Base-by-base conservation (phyloP, 2,113 vertebrate species). In the Phalacrocorax aristotelis region DNA sequence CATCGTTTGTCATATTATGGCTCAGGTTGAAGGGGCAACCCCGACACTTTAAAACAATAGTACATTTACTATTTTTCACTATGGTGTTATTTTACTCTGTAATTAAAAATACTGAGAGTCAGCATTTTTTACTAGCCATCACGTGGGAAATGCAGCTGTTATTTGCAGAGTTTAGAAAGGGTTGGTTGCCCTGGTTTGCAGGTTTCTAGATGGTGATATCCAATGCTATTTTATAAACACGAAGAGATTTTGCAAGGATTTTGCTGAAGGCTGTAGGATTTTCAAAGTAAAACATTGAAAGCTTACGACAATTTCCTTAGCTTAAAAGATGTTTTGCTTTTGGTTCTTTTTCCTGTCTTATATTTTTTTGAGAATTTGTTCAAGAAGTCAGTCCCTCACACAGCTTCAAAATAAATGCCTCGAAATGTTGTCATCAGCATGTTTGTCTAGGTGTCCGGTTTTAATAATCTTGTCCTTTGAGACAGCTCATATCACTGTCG, bases 261-360 rank as follows among this genome's bases (percentile, higher is more conserved):
- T 93, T 91, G 65, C 88, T 97, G 90, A 96, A 92, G 89, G 74
- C 92, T 94, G 68, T 94, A 87, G 86, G 83, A 93, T 84, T 97
- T 98, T 97, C 70, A 66, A 92, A 98, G 88, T 94, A 95, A 98
- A 97, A 89, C 89, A 89, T 9, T 55, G 51, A 93, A 95, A 95
- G 91, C 96, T 98, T 94, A 92, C 8, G 38, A 83, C 93, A 95
- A 92, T 97, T 98, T 97, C 74, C 79, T 91, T 91, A 97, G 92
- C 61, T 87, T 90, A 79, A 80, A 84, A 70, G 68, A 83, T 97
- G 58, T 96, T 96, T 95, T 76, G 46, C 81, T 97, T 95, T 95
- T 76, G 71, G 83, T 96, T 97, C 87, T 89, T 65, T 42, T 95
- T 91, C 96, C 94, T 80, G 13, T 83, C 90, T 61, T 61, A 11